phyloP scores from a whole-genome alignment of 2,797 vertebrate genomes.

The Channallabes apus region DNA sequence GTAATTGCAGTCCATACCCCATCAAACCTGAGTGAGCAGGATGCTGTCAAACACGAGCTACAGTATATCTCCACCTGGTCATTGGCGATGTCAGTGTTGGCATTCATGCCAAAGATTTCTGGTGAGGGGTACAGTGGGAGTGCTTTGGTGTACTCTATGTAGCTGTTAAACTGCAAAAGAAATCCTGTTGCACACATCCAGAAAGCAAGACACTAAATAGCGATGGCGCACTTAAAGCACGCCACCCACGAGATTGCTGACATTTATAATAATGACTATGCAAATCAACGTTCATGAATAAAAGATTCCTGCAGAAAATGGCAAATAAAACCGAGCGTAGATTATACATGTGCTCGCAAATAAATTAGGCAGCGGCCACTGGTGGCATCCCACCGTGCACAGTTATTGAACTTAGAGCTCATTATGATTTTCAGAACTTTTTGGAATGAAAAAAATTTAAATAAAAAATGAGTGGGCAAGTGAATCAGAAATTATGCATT shows the following conservation, averaged over 20 bases:
- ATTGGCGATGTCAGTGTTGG: constrained; percentile 86
- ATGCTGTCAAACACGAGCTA: constrained; percentile 85
- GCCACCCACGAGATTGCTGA: constrained; percentile 73
- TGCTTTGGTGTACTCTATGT: constrained; percentile 81
- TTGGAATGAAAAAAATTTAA: not conserved
- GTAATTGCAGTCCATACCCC: not conserved
- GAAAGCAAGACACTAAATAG: constrained; percentile 45
- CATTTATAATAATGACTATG: constrained; percentile 82
- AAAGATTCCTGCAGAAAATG: constrained; percentile 75
- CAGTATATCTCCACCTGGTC: constrained; percentile 86
- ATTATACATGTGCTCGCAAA: constrained; percentile 74
- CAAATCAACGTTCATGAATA: constrained; percentile 79
- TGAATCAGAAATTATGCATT: constrained; percentile 45
- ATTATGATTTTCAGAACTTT: constrained; percentile 67
- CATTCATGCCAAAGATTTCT: constrained; percentile 86
- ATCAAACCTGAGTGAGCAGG: constrained; percentile 81
- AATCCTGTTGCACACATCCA: constrained; percentile 39
- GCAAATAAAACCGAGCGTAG: constrained; percentile 73
- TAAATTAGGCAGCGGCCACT: constrained; percentile 68
- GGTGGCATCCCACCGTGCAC: constrained; percentile 66
- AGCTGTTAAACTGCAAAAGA: constrained; percentile 75
- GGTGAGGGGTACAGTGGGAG: constrained; percentile 83
- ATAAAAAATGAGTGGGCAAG: constrained; percentile 57
- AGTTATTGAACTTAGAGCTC: constrained; percentile 69
- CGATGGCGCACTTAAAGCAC: constrained; percentile 67